Evolutionary conservation across 2,113 vertebrate genomes (phyloP), one percentile per base, ranked within the genome.

Genomic region (Sturnira hondurensis): DNA sequence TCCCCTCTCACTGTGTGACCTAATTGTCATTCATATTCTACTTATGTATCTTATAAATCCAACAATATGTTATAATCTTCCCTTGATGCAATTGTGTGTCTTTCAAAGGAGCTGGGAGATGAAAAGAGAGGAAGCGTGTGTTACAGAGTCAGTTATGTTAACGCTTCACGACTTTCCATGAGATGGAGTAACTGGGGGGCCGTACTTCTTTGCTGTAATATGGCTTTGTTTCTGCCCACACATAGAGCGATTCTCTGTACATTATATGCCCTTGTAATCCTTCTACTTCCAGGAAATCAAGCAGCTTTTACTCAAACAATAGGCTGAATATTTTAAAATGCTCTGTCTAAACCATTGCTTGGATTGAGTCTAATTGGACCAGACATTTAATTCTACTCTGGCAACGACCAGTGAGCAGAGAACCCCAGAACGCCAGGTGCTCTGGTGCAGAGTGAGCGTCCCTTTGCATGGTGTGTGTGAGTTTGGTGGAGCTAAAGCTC

Each of bases 181-280:
- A 68, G 56, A n/a, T 1, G 12, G 47, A 54, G 28, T n/a, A 4
- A 33, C 13, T 0, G 1, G 15, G 14, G 9, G 28, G 26, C 3
- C 1, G 17, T 10, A 14, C 68, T 13, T 26, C 61, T 43, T 68
- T 56, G 31, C 28, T 26, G 28, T 45, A 19, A 47, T 5, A 17
- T 0, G 15, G 20, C 43, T 47, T 47, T 13, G 5, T 17, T 63
- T 5, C 86, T 28, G 10, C 82, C 16, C 38, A 19, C 56, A 63
- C 58, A 3, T 0, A 58, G 3, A 31, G 4, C 24, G 12, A 38
- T 43, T 36, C 33, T 36, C 5, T 36, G 54, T 8, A 16, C 33
- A 7, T 16, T 12, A 52, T 12, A 52, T 26, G 45, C 36, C 52
- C 22, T 68, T 68, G 24, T 47, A n/a, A 12, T 9, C 63, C 50